Conservation (phyloP, 2,797 vertebrate genomes). For the Sparidentex hasta region DNA sequence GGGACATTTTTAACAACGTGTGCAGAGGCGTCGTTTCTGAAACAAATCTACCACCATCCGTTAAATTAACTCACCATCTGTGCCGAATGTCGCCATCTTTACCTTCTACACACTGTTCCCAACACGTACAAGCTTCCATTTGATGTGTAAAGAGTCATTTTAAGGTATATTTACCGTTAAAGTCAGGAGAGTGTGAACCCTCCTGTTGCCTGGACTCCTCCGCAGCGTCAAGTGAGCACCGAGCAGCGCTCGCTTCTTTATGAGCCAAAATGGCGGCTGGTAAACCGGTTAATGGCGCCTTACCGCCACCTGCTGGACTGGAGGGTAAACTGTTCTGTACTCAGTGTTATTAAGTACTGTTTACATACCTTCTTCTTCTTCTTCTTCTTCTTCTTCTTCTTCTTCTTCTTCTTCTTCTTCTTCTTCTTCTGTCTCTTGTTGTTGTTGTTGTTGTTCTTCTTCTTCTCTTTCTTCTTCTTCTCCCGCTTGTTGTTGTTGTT, state of each 20-base stretch:
- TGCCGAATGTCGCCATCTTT: rapidly evolving
- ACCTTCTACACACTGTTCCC: rapidly evolving
- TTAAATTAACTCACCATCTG: rapidly evolving
- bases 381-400: too few relatives aligned
- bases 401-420: too few relatives aligned
- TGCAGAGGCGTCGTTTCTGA: rapidly evolving
- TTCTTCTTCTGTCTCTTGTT: too few relatives aligned
- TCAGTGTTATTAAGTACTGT: too few relatives aligned
- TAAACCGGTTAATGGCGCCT: rapidly evolving
- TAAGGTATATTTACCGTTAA: neutral
- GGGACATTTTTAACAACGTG: too few relatives aligned
- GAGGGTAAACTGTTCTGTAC: neutral
- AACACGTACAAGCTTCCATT: rapidly evolving
- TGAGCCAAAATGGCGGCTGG: neutral
- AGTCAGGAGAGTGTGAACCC: rapidly evolving
- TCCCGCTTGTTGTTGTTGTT: too few relatives aligned
- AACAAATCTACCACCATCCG: slow-evolving; percentile 49
- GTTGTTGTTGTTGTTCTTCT: too few relatives aligned
- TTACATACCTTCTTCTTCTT: too few relatives aligned
- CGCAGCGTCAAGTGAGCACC: rapidly evolving
- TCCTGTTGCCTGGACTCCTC: rapidly evolving
- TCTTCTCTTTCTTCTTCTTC: too few relatives aligned
- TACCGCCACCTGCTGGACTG: slow-evolving; percentile 11
- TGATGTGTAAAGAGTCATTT: rapidly evolving
- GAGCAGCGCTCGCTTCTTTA: rapidly evolving